Evolutionary conservation across 2,888 invertebrate species (phyloP).

Genomic region (Phanerotoma sp.): DNA sequence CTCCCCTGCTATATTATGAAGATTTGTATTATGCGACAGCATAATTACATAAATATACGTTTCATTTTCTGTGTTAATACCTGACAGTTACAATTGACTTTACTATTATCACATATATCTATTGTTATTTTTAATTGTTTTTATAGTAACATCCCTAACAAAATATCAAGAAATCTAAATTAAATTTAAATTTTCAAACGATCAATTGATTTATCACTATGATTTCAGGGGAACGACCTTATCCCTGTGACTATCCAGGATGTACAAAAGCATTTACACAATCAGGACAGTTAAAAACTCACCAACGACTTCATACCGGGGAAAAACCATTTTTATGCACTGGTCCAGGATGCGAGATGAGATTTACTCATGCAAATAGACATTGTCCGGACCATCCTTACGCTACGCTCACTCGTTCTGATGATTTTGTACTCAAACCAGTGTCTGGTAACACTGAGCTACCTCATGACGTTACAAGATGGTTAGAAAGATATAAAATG

Average conservation of each 20-base stretch:
- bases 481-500: slow-evolving; percentile 60
- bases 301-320: slow-evolving; percentile 74
- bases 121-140: too few relatives aligned
- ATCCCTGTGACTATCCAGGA: slow-evolving; percentile 71
- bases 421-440: slow-evolving; percentile 59
- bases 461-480: slow-evolving; percentile 59
- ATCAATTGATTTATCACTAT: neutral
- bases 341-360: slow-evolving; percentile 64
- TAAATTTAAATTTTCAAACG: too few relatives aligned
- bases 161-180: too few relatives aligned
- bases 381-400: slow-evolving; percentile 74
- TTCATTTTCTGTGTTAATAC: too few relatives aligned
- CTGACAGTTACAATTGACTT: too few relatives aligned
- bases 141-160: too few relatives aligned
- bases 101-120: too few relatives aligned
- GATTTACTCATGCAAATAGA: slow-evolving; percentile 76
- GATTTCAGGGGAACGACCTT: slow-evolving; percentile 69
- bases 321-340: slow-evolving; percentile 75
- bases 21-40: too few relatives aligned
- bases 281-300: slow-evolving; percentile 76
- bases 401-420: slow-evolving; percentile 60
- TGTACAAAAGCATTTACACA: slow-evolving; percentile 74
- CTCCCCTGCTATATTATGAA: too few relatives aligned
- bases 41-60: too few relatives aligned
- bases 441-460: slow-evolving; percentile 58